These are phyloP conservation scores for Labia minor DNA, from an alignment of 2,888 invertebrate species.

Conservation along the genomic window DNA sequence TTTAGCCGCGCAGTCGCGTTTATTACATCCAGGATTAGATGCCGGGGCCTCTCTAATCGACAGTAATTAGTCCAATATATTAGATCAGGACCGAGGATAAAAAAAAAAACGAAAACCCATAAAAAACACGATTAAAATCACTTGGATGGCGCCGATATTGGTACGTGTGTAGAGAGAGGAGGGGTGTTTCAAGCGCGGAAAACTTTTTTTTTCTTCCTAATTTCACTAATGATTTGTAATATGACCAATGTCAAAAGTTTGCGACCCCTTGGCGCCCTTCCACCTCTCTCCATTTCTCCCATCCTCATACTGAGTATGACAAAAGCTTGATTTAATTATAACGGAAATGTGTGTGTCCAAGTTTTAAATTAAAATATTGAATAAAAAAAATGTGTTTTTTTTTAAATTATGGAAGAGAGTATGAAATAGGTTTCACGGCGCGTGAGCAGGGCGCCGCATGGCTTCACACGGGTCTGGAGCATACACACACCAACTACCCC, in stretches of 20 bases:
- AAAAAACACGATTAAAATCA: conserved; percentile 7
- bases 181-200: not conserved
- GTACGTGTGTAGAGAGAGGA: not conserved
- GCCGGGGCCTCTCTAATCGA: conserved; percentile 5
- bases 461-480: conserved; percentile 4
- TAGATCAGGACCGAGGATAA: not conserved
- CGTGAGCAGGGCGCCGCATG: conserved; percentile 9
- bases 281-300: not conserved
- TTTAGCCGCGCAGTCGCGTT: not conserved
- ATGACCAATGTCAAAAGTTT: conserved; percentile 13
- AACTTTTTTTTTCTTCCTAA: not conserved
- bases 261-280: not conserved
- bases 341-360: conserved; percentile 13
- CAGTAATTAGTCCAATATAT: conserved; percentile 7
- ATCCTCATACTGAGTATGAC: not conserved
- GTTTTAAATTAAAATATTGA: conserved; percentile 13
- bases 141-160: not conserved
- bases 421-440: conserved; percentile 13
- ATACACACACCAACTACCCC: too few relatives aligned
- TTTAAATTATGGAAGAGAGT: conserved; percentile 13
- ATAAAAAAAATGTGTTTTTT: not conserved
- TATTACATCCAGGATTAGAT: not conserved
- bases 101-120: not conserved
- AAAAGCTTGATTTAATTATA: conserved; percentile 13
- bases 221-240: conserved; percentile 13